Conservation (phyloP, 2,888 invertebrate genomes). For the Caenorhabditis angaria region DNA sequence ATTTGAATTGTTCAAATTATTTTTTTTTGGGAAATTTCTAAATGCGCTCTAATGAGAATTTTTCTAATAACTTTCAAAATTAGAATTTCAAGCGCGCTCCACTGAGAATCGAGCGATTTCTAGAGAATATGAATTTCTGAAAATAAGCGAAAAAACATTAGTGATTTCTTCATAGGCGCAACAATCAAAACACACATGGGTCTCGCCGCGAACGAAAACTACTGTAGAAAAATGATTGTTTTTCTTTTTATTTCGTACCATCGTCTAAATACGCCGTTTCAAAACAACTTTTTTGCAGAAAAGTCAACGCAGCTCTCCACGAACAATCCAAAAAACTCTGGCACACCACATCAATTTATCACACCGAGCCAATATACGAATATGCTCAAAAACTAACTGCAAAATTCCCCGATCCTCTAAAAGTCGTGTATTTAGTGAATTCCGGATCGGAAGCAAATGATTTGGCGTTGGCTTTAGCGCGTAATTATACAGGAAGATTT, state of each 20-base stretch:
- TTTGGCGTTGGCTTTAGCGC: slow-evolving; percentile 86
- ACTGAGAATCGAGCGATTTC: no score
- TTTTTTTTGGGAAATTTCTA: neutral
- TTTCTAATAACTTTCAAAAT: neutral
- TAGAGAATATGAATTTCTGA: no score
- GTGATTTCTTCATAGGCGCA: no score
- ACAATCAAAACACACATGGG: no score
- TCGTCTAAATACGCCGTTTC: no score
- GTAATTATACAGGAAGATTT: slow-evolving; percentile 82
- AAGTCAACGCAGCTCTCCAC: slow-evolving; percentile 82
- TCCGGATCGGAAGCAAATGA: slow-evolving; percentile 98
- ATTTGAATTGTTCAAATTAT: neutral
- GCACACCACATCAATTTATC: slow-evolving; percentile 91
- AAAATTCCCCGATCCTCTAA: slow-evolving; percentile 86
- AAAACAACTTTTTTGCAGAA: slow-evolving; percentile 76
- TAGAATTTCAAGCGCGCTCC: no score
- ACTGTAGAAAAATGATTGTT: no score
- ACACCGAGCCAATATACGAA: slow-evolving; percentile 88
- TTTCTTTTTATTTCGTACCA: no score
- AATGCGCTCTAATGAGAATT: no score
- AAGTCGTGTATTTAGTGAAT: slow-evolving; percentile 90
- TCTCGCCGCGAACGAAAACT: no score
- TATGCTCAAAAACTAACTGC: slow-evolving; percentile 84
- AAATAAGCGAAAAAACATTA: no score
- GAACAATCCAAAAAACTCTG: slow-evolving; percentile 85